These are phyloP conservation scores for Anthopleura xanthogrammica DNA, from an alignment of 92 coral and sea anemone genomes.

Conservation along the genomic window DNA sequence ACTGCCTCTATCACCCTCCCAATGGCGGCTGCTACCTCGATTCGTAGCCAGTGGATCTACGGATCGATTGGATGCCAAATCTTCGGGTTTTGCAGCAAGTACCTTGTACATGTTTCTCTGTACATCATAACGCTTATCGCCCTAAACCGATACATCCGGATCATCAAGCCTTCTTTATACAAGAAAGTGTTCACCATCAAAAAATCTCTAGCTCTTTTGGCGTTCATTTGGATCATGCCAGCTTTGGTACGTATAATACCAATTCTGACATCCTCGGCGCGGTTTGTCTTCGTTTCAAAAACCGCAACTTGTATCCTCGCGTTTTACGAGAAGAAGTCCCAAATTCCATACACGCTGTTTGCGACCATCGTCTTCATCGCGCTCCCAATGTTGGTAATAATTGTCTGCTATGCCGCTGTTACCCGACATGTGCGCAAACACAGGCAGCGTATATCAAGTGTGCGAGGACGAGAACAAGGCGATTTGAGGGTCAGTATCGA, in stretches of 20 bases:
- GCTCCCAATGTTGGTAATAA: slow-evolving; percentile 31
- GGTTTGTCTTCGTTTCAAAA: slow-evolving; percentile 23
- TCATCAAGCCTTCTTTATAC: slow-evolving; percentile 6
- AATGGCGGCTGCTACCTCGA: slow-evolving; percentile 37
- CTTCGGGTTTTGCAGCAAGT: slow-evolving; percentile 46
- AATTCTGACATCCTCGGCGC: slow-evolving; percentile 11
- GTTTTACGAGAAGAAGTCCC: slow-evolving; percentile 30
- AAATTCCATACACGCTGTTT: slow-evolving; percentile 33
- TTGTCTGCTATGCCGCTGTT: slow-evolving; percentile 27
- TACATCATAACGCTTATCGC: slow-evolving; percentile 39
- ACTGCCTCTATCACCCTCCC: slow-evolving; percentile 38
- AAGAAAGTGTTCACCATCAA: slow-evolving; percentile 11
- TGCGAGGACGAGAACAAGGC: slow-evolving; percentile 5
- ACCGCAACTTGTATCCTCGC: slow-evolving; percentile 26
- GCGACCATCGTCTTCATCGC: slow-evolving; percentile 39
- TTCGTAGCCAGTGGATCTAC: slow-evolving; percentile 24
- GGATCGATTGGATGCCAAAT: slow-evolving; percentile 31
- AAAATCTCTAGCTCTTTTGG: slow-evolving; percentile 1
- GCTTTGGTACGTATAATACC: slow-evolving; percentile 31
- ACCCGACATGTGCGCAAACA: slow-evolving; percentile 32
- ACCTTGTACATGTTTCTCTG: slow-evolving; percentile 30
- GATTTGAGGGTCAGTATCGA: slow-evolving; percentile 31
- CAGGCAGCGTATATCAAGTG: slow-evolving; percentile 18
- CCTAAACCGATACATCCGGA: slow-evolving; percentile 28
- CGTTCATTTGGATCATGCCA: slow-evolving; percentile 28